Percentiles rank a stretch among this genome's conserved stretches.
These are phyloP conservation scores for Ormyrus thymus DNA, from an alignment of 2,888 invertebrate genomes.

Conservation along the genomic window DNA sequence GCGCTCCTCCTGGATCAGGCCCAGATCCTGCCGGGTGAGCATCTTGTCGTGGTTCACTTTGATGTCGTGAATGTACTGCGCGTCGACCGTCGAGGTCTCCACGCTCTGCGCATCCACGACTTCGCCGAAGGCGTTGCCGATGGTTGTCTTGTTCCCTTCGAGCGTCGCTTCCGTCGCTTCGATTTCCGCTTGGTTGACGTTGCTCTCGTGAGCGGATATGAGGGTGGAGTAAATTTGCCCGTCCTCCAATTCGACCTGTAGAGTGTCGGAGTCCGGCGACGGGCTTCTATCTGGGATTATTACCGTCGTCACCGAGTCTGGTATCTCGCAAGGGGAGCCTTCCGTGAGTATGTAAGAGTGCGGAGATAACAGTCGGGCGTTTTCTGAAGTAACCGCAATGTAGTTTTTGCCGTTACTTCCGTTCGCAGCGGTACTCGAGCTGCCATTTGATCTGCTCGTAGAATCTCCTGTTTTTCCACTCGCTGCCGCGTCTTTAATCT, in stretches of 20 bases:
- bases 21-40: constrained; percentile 64
- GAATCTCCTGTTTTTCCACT: neutral
- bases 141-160: neutral
- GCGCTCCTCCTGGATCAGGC: constrained; percentile 68
- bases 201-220: neutral
- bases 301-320: constrained; percentile 70
- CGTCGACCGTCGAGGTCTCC: constrained; percentile 61
- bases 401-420: neutral
- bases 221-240: constrained; percentile 43
- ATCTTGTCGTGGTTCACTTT: constrained; percentile 59
- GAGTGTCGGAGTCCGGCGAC: constrained; percentile 55
- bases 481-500: neutral
- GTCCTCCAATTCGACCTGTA: constrained; percentile 56
- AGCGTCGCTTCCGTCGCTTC: neutral
- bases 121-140: constrained; percentile 63
- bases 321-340: constrained; percentile 70
- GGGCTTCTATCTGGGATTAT: constrained; percentile 66
- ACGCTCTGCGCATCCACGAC: constrained; percentile 59
- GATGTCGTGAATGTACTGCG: constrained; percentile 59
- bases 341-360: constrained; percentile 67
- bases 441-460: constrained; percentile 34
- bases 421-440: too few relatives aligned
- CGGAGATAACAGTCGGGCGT: constrained; percentile 18
- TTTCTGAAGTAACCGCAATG: neutral
- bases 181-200: neutral